Evolutionary conservation across 2,797 vertebrate genomes (phyloP), one percentile per base, ranked within the genome.

Genomic region (Telmatherina bonti): DNA sequence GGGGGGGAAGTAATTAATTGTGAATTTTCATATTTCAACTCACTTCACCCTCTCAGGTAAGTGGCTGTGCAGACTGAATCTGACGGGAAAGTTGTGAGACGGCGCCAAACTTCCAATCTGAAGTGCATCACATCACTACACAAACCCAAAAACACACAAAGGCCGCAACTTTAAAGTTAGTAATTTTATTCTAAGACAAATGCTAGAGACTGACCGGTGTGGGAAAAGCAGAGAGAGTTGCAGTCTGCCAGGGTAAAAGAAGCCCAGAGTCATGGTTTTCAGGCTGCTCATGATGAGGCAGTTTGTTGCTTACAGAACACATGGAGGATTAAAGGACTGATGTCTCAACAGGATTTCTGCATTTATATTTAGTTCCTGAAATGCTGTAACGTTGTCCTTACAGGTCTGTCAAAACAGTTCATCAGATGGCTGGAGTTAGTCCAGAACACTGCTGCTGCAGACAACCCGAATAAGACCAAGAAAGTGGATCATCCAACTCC

Each of bases 1-100:
- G n/a, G 59, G 67, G 56, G 62, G 74, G 76, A 79, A 69, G 55
- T 61, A 70, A 82, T 70, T 84, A 90, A 91, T 78, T 86, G 65
- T 65, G 35, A 24, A 70, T 64, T 78, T 73, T 83, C 71, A 62
- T 68, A 73, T 84, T 85, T 83, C 70, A 63, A 75, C 77, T 78
- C 67, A 45, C 56, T 45, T 74, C 72, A 76, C 78, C 67, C 67
- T 77, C 73, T 16, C 12, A 24, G 62, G 68, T 75, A 80, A 88
- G 76, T 78, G 65, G 72, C 56, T 64, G 31, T 45, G 65, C 27
- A 62, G 69, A 64, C 66, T 1, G 15, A 6, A 47, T 47, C 74
- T 74, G 70, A 66, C 41, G 72, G 66, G 83, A 69, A 54, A 43
- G 62, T 16, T 27, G 13, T 8, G 24, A 53, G 13, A 13, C 1